Percentiles rank a stretch among this genome's conserved stretches.
Conservation (phyloP, 2,888 invertebrate species). For the Habrosyne pyritoides region DNA sequence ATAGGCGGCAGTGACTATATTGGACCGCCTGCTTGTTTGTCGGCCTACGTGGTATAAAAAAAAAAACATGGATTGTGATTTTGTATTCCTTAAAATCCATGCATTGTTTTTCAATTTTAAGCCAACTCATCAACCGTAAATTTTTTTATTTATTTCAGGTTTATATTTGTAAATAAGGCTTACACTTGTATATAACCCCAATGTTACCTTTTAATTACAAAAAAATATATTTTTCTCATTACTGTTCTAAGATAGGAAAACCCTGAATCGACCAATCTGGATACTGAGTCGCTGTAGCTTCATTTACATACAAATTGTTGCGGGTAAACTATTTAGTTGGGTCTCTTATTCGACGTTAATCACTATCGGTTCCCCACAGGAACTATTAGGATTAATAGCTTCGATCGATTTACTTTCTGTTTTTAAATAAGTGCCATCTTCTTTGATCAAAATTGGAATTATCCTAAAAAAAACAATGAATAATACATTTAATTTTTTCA, state of each 20-base stretch:
- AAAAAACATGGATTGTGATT: too few species aligned
- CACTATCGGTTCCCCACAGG: slow-evolving; percentile 13
- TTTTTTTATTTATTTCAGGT: too few species aligned
- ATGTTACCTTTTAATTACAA: slow-evolving; percentile 10
- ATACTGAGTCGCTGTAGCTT: slow-evolving; percentile 17
- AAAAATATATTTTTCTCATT: slow-evolving; percentile 17
- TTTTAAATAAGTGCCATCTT: neutral
- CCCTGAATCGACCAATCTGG: slow-evolving; percentile 24
- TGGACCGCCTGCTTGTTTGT: too few species aligned
- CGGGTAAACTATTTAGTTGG: slow-evolving; percentile 33
- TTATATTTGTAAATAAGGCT: too few species aligned
- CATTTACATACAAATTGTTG: slow-evolving; percentile 35
- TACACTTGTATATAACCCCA: too few species aligned
- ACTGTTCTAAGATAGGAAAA: slow-evolving; percentile 10
- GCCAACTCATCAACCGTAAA: too few species aligned
- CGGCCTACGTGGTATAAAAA: too few species aligned
- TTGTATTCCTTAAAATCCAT: too few species aligned
- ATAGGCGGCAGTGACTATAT: too few species aligned
- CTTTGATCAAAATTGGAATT: neutral
- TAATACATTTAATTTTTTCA: too few species aligned
- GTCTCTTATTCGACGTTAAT: slow-evolving; percentile 34
- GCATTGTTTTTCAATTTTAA: too few species aligned
- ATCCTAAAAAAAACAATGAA: too few species aligned
- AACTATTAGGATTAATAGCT: neutral
- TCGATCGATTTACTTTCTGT: neutral